Base-by-base conservation (phyloP, 2,113 vertebrate genomes). In the Megalops atlanticus region DNA sequence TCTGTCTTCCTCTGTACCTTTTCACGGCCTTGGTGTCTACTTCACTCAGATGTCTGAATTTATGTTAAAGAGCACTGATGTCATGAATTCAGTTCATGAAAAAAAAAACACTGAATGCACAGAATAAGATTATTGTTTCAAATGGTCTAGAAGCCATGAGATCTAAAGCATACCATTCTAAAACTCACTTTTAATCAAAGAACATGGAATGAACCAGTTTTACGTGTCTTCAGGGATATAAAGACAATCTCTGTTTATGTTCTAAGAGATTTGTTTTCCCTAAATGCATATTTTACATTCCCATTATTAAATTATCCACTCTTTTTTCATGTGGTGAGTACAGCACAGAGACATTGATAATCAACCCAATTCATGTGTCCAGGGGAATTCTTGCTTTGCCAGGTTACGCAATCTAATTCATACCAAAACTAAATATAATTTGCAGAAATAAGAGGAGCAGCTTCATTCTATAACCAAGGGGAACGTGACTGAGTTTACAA, bases 371-470 rank as follows among this genome's bases (percentile, higher is more conserved):
- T 1, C 40, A 43, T 18, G 72, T 74, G 40, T 21, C 40, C 7
- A 5, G 39, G 14, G 72, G 72, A n/a, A n/a, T n/a, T n/a, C n/a
- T n/a, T n/a, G n/a, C n/a, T n/a, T 43, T 11, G 38, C 33, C 18
- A 43, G 40, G 10, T 43, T 40, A 43, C 15, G 6, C 5, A 21
- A 74, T 74, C 16, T 36, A 74, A 74, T 74, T 74, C 38, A 43
- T 74, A 74, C 24, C 35, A 24, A 74, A 74, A 74, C 41, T 41
- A 74, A 74, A 41, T 40, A 15, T n/a, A 64, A 27, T 64, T 64
- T 64, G 58, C 6, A 64, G 18, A 64, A 64, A 64, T 64, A 8
- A 31, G 24, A 27, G 58, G 58, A 24, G 58, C 2, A n/a, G 0
- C 8, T n/a, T 64, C 10, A 64, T 64, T 31, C 58, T n/a, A 64